These are phyloP conservation scores for Diuraphis noxia DNA, from an alignment of 1,140 invertebrate genomes.

Conservation along the genomic window DNA sequence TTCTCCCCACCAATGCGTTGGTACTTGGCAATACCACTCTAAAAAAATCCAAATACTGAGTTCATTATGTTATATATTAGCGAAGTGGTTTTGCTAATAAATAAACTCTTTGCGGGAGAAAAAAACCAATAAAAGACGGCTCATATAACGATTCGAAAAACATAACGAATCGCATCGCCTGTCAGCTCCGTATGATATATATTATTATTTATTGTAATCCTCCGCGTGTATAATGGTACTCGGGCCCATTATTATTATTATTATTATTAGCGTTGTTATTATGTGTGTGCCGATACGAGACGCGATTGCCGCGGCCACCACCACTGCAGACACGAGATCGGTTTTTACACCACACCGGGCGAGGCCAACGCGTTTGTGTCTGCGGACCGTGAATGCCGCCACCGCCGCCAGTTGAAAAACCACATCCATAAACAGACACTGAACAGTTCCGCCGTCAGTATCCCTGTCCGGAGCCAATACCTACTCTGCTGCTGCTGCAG, in stretches of 20 bases:
- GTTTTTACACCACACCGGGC: conserved; percentile 22
- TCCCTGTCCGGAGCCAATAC: conserved; percentile 35
- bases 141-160: neutral
- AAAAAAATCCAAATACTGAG: neutral
- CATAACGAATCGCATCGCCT: neutral
- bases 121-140: neutral
- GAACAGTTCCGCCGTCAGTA: neutral
- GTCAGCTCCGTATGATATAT: neutral
- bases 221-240: neutral
- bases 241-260: conserved; percentile 8
- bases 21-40: neutral
- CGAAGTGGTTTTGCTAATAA: neutral
- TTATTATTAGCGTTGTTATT: neutral
- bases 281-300: conserved; percentile 24
- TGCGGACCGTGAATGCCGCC: conserved; percentile 43
- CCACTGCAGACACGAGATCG: conserved; percentile 24
- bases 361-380: conserved; percentile 48
- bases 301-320: neutral
- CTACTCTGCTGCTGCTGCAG: neutral
- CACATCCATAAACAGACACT: conserved; percentile 28
- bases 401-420: conserved; percentile 8
- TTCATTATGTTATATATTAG: neutral
- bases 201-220: neutral
- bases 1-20: neutral
- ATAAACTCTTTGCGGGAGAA: neutral